Evolutionary conservation across 2,113 vertebrate genomes (phyloP), one percentile per base, ranked within the genome.

Genomic region (Rissa tridactyla): DNA sequence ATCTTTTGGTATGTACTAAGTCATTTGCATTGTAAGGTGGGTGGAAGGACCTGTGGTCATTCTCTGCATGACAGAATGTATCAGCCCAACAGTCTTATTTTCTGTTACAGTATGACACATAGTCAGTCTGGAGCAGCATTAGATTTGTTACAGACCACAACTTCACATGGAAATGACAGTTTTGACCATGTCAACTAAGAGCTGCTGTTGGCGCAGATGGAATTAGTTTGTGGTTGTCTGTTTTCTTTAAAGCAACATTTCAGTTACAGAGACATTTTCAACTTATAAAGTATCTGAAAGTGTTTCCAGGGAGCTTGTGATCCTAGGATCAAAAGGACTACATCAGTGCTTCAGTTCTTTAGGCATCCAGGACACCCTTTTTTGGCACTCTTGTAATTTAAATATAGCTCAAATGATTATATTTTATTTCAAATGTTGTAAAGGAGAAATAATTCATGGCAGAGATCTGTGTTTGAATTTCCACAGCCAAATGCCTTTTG

Each of bases 291-390:
- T 71, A 36, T 42, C 42, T 92, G 76, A 65, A 97, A 97, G 71
- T 69, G 69, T 97, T 97, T 97, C 86, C 94, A 97, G 92, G 82
- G 86, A 96, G 81, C 92, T 95, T 94, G 70, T 97, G 97, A 97
- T 97, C 94, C 94, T 90, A 94, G 70, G 90, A 96, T 97, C 87
- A 96, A 96, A 97, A 96, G 83, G 86, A 96, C 92, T 94, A 69
- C 76, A 94, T 96, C 93, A 95, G 90, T 95, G 89, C 72, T 94
- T 96, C 95, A 94, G 72, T 86, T 97, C 91, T 97, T 97, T 42
- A 94, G 90, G 84, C 91, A 96, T 91, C 94, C 42, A 29, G 88
- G 92, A 89, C 77, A 95, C 82, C 34, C 92, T 94, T 88, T 80
- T 64, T 52, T 92, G 52, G 34, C 79, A 95, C 64, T 97, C 87